phyloP scores from a whole-genome alignment of 2,113 vertebrate species.

The Hippolais icterina region DNA sequence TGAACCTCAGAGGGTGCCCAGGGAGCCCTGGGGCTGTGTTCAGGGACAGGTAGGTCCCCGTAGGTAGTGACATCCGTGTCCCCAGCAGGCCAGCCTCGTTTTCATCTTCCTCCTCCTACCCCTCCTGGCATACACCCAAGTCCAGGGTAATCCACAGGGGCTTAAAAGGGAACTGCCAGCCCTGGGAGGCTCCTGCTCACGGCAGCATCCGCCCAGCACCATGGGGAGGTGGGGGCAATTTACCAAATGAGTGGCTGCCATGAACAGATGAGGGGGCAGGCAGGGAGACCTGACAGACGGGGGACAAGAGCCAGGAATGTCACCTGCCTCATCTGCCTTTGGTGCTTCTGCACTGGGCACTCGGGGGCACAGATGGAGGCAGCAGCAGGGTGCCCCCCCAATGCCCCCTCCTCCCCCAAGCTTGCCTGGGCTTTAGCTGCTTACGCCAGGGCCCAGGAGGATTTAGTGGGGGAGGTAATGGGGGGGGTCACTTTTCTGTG shows the following conservation, averaged over 20 bases:
- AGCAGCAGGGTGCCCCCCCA: background rate
- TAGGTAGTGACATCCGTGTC: background rate
- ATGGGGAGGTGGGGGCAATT: background rate
- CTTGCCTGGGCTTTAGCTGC: conserved; percentile 42
- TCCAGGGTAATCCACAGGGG: background rate
- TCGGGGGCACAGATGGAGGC: background rate
- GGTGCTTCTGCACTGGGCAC: background rate
- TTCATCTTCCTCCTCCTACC: conserved; percentile 19
- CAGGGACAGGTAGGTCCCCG: background rate
- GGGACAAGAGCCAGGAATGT: background rate
- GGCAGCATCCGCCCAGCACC: background rate
- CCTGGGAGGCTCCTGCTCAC: background rate
- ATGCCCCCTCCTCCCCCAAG: background rate
- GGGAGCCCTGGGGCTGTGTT: background rate
- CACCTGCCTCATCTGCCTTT: background rate
- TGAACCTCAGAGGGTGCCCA: background rate
- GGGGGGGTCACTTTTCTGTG: background rate
- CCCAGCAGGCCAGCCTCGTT: background rate
- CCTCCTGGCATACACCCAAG: background rate
- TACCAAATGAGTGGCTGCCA: background rate
- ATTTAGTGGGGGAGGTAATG: conserved; percentile 3
- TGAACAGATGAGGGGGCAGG: background rate
- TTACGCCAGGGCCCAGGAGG: conserved; percentile 44
- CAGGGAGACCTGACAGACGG: background rate
- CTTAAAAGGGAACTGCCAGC: conserved; percentile 4